phyloP scores from a whole-genome alignment of 2,888 invertebrate genomes.

The Acanthosepion lycidas region DNA sequence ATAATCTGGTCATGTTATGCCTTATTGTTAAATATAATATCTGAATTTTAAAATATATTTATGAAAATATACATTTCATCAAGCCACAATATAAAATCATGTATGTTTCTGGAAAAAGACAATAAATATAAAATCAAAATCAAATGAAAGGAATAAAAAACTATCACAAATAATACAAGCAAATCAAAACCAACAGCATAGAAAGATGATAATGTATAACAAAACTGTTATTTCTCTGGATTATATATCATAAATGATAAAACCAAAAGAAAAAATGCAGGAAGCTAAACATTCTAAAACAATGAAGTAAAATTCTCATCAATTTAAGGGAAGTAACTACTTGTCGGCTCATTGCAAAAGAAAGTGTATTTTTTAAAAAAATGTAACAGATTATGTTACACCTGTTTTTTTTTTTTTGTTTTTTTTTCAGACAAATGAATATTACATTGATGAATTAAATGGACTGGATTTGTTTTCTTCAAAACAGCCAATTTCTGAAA shows the following conservation, averaged over 20 bases:
- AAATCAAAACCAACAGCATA: background rate
- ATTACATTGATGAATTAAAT: background rate
- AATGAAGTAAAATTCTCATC: background rate
- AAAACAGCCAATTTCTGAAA: background rate
- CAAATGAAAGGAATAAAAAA: no score
- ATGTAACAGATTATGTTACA: background rate
- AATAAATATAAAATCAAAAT: no score
- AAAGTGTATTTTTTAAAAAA: background rate
- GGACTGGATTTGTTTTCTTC: background rate
- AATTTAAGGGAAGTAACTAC: background rate
- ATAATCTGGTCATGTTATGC: background rate
- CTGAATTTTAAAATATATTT: no score
- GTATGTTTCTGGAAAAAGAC: no score
- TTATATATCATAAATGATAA: background rate
- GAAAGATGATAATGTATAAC: background rate
- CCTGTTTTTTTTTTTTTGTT: background rate
- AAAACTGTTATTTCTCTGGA: background rate
- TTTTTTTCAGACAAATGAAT: background rate
- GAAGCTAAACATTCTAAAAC: background rate
- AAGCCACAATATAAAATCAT: no score
- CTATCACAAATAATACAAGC: no score
- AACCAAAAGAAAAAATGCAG: background rate
- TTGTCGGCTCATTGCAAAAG: background rate
- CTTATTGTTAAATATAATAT: no score
- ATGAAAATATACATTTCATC: no score